These are phyloP conservation scores for Willowsia nigromaculata DNA, from an alignment of 2,888 invertebrate species.

Conservation along the genomic window DNA sequence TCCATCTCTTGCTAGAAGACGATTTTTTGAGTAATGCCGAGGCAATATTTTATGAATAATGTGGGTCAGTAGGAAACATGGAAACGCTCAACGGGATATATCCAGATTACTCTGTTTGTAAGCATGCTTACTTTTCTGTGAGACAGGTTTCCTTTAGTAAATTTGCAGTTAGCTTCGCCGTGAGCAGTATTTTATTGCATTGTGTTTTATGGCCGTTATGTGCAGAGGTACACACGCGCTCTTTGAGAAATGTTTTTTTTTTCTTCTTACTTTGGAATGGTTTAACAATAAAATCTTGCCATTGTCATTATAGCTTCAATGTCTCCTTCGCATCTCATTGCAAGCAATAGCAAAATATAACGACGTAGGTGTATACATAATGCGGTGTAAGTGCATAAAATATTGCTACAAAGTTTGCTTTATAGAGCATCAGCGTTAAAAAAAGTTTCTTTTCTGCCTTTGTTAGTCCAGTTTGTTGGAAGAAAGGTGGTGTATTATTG, in stretches of 20 bases:
- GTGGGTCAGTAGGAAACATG: constrained; percentile 47
- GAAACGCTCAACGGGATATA: constrained; percentile 4
- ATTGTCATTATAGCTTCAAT: neutral
- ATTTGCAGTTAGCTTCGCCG: neutral
- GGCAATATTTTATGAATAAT: constrained; percentile 50
- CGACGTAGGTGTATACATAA: neutral
- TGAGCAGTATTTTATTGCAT: constrained; percentile 37
- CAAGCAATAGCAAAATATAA: neutral
- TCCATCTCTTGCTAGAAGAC: neutral
- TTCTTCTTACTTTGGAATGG: too few relatives aligned
- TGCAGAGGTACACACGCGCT: neutral
- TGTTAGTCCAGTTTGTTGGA: neutral
- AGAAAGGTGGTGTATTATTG: too few relatives aligned
- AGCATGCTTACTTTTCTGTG: neutral
- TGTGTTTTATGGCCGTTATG: constrained; percentile 36
- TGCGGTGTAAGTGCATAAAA: neutral
- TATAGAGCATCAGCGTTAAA: neutral
- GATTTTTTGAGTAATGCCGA: constrained; percentile 17
- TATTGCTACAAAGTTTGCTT: neutral
- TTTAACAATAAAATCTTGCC: too few relatives aligned
- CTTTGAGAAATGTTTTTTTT: neutral
- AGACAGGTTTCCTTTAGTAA: neutral
- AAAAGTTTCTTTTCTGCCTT: neutral
- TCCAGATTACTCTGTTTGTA: neutral
- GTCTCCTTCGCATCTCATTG: neutral